Base-by-base conservation (phyloP, 2,888 invertebrate genomes). In the Lepeophtheirus nordmannii region DNA sequence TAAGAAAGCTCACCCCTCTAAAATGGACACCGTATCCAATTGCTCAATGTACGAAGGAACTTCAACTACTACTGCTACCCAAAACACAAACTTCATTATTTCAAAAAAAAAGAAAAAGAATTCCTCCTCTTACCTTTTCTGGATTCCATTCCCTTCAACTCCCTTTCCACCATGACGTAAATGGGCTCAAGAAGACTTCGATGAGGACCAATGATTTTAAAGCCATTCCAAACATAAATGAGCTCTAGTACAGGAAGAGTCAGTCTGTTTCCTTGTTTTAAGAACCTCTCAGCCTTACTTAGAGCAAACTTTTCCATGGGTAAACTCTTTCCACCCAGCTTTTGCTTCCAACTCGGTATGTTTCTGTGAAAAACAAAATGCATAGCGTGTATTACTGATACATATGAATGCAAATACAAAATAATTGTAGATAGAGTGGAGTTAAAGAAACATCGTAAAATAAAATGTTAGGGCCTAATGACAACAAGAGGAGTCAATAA, bases 281-380 rank as follows among this genome's bases (percentile, higher is more conserved):
- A 81, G 76, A 83, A 94, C 63, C 91, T 81, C 70, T 84, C 82
- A 58, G 89, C 82, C 71, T 90, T 89, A 73, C 85, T 86, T n/a
- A 89, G 82, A 59, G 87, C 86, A 77, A 94, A 96, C 76, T 97
- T 97, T 76, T 97, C 96, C 83, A 94, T 86, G 1, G 97, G 96
- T 69, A 97, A 77, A 0, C 94, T 94, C 77, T 96, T 96, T 0
- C 97, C 96, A 39, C 94, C 93, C 67, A 96, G 89, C 67, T 88
- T 82, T 73, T 92, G 89, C 72, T 89, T 90, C 75, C 84, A 83
- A 65, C 80, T 80, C 2, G 92, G 87, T 8, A 89, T 88, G 71
- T 85, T 82, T 71, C 87, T 88, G 74, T 58, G 74, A 74, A 70
- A 60, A 17, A 46, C 23, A 53, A 37, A 46, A n/a, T n/a, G n/a